phyloP scores from a whole-genome alignment of 2,797 vertebrate genomes.

The Rhabdomys pumilio region DNA sequence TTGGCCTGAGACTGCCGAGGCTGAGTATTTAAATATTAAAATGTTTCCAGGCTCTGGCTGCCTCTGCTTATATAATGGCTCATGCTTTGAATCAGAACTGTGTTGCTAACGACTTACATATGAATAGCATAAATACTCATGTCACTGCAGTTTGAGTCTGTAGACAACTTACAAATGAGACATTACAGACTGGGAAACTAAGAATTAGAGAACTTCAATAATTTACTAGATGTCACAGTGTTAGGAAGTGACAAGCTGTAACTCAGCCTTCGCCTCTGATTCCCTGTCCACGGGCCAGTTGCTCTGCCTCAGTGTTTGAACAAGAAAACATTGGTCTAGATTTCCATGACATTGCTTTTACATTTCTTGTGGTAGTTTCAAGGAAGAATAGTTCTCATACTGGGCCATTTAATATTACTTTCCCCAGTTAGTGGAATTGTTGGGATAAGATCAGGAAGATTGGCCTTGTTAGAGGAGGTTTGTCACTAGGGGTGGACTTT shows the following conservation, averaged over 20 bases:
- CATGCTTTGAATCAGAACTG: conserved; percentile 63
- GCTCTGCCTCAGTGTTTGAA: background rate
- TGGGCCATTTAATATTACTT: background rate
- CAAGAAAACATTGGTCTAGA: background rate
- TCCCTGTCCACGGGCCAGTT: background rate
- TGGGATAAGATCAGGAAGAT: background rate
- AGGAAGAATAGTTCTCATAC: no score
- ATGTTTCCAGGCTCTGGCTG: conserved; percentile 66
- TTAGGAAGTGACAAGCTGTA: conserved; percentile 33
- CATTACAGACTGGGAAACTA: conserved; percentile 68
- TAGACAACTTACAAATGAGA: conserved; percentile 68
- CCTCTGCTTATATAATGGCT: conserved; percentile 67
- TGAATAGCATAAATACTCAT: conserved; percentile 59
- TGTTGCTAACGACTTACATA: conserved; percentile 70
- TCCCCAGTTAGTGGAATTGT: background rate
- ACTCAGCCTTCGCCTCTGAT: background rate
- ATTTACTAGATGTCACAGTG: conserved; percentile 22
- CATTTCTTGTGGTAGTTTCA: background rate
- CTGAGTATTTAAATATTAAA: conserved; percentile 74
- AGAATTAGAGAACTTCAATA: conserved; percentile 63
- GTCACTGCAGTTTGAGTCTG: conserved; percentile 56
- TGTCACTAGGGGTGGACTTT: no score
- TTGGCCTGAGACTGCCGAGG: conserved; percentile 13
- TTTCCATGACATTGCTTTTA: background rate
- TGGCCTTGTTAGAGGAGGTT: background rate